Evolutionary conservation across 2,888 invertebrate genomes (phyloP).

Genomic region (Limnephilus auricula): DNA sequence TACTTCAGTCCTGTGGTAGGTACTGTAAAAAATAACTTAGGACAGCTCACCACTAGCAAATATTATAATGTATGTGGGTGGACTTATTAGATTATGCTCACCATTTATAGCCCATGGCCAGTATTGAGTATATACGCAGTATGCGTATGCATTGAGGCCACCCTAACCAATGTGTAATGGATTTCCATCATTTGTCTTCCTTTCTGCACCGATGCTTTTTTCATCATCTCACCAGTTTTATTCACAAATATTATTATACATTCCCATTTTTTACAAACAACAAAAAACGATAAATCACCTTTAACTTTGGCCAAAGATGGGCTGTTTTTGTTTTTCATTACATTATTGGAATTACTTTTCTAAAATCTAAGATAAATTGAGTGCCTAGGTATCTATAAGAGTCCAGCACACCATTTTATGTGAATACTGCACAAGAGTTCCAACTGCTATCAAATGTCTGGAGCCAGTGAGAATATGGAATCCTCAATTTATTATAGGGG

Average conservation of each 20-base stretch:
- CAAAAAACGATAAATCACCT: not conserved
- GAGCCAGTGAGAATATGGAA: no score
- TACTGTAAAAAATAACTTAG: no score
- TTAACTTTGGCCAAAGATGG: not conserved
- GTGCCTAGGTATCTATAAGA: no score
- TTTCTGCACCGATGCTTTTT: constrained; percentile 50
- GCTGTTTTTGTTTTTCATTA: not conserved
- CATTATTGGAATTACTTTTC: not conserved
- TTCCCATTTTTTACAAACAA: constrained; percentile 41
- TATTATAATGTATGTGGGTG: not conserved
- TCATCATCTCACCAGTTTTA: constrained; percentile 43
- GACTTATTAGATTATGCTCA: not conserved
- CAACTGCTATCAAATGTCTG: no score
- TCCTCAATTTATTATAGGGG: no score
- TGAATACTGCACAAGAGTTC: no score
- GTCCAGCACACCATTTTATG: no score
- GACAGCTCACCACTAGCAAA: not conserved
- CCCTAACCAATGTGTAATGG: constrained; percentile 56
- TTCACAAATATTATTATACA: constrained; percentile 36
- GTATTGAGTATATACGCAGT: not conserved
- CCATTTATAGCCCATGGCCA: not conserved
- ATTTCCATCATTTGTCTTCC: constrained; percentile 63
- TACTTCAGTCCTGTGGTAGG: no score
- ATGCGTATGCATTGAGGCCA: not conserved
- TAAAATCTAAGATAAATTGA: not conserved